A percentile compares a stretch with the other conserved stretches of the same genome.
Conservation (phyloP, 2,113 vertebrate genomes). For the Salvelinus fontinalis region DNA sequence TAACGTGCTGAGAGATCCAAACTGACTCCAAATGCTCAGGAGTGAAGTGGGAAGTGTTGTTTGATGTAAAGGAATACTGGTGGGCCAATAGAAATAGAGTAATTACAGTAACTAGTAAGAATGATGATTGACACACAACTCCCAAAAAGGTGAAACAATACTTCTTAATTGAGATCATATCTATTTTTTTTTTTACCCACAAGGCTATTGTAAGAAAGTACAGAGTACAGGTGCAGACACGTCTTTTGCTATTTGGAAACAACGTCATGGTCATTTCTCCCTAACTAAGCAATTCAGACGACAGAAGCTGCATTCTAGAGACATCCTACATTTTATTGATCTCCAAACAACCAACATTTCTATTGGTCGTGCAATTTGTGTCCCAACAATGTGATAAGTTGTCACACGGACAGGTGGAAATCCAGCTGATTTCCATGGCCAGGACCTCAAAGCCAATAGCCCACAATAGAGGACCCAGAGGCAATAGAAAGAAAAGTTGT, state of each 20-base stretch:
- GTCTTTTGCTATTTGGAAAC: no score
- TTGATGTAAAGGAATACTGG: slow-evolving; percentile 29
- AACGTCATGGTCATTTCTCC: slow-evolving; percentile 9
- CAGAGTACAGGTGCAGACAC: no score
- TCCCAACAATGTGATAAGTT: not conserved
- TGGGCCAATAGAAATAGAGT: slow-evolving; percentile 30
- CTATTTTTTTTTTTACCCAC: no score
- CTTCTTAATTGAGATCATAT: slow-evolving; percentile 30
- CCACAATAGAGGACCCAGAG: not conserved
- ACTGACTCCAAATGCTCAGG: not conserved
- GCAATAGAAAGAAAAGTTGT: slow-evolving; percentile 74
- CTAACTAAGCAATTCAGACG: not conserved
- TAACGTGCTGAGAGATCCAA: no score
- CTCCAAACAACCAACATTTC: no score
- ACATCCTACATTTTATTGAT: not conserved
- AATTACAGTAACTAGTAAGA: not conserved
- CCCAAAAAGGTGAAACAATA: slow-evolving; percentile 5
- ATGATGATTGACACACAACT: slow-evolving; percentile 12
- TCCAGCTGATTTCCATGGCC: no score
- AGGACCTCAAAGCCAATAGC: no score
- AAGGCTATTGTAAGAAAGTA: no score
- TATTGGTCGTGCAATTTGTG: no score
- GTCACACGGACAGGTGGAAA: not conserved
- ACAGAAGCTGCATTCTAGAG: not conserved
- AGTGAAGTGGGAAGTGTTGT: slow-evolving; percentile 1